Base-by-base conservation (phyloP, 1,140 invertebrate species). In the Oryctes rhinoceros region DNA sequence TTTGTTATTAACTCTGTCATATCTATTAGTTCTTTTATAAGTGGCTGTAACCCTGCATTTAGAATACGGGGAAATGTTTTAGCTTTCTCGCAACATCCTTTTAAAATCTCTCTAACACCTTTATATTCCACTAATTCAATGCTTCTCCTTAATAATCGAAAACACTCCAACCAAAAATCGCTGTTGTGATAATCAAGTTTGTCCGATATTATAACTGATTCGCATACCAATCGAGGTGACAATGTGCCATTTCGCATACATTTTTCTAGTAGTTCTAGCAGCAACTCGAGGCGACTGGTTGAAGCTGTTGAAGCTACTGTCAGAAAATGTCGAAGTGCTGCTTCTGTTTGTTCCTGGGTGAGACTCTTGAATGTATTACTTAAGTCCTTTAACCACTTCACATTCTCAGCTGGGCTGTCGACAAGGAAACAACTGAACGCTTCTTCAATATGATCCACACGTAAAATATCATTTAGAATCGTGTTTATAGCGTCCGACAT, bases 101-200 rank as follows among this genome's bases (percentile, higher is more conserved):
- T 97, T 94, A 97, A 96, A 53, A 97, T 95, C 90, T 96, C 95
- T 83, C 96, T 88, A 1, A 97, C 96, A 71, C 95, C 97, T 90
- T 99, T 99, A 86, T 99, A 99, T 87, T 98, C 96, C 11, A 98
- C 97, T 80, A 94, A 93, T 49, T 93, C 92, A 85, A 99, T 95
- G 80, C 98, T 94, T 85, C 92, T 93, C 83, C 94, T 91, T 62
- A 99, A 94, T 4, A 98, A 89, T 80, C 92, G 90, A 88, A 99
- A 98, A 86, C 93, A 94, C 86, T 94, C 93, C 13, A 95, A 93
- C 97, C 96, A 98, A 89, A 96, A 96, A 80, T 94, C 92, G 84
- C 92, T 90, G 86, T 95, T 92, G 78, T 93, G 90, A 86, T 94
- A 94, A 15, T 91, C 89, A 10, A 98, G 89, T 86, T 94, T 94